phyloP scores from a whole-genome alignment of 2,797 vertebrate species.

The Malacoraja senta region DNA sequence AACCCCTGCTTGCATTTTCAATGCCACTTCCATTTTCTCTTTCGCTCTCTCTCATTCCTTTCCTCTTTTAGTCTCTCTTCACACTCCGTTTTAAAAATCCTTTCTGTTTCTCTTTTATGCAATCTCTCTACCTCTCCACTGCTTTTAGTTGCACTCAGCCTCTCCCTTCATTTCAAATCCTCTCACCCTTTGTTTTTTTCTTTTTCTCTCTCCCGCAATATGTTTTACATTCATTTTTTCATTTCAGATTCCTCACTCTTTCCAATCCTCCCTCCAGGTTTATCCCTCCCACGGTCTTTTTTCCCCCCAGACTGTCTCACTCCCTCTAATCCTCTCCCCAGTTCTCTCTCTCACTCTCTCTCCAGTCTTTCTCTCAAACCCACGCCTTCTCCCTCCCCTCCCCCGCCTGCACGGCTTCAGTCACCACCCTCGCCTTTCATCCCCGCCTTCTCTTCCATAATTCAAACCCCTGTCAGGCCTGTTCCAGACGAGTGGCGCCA shows the following conservation, averaged over 20 bases:
- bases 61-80: too few species aligned
- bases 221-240: not conserved
- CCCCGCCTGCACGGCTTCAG: conserved; percentile 19
- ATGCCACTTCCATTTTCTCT: not conserved
- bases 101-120: too few species aligned
- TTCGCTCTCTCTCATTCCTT: not conserved
- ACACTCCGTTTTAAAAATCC: too few species aligned
- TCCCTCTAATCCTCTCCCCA: not conserved
- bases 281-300: not conserved
- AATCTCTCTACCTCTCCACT: too few species aligned
- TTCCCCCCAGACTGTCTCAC: not conserved
- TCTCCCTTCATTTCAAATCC: not conserved
- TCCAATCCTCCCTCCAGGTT: conserved; percentile 4
- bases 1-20: not conserved
- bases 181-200: not conserved
- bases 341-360: not conserved
- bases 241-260: too few species aligned
- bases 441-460: conserved; percentile 57
- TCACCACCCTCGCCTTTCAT: conserved; percentile 40
- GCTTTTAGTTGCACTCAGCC: too few species aligned
- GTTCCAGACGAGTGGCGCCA: conserved; percentile 69
- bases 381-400: conserved; percentile 39
- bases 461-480: conserved; percentile 64
- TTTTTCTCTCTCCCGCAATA: not conserved
- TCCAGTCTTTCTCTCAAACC: conserved; percentile 41